These are phyloP conservation scores for Plecturocebus donacophilus DNA, from an alignment of 2,113 vertebrate species.

Conservation along the genomic window DNA sequence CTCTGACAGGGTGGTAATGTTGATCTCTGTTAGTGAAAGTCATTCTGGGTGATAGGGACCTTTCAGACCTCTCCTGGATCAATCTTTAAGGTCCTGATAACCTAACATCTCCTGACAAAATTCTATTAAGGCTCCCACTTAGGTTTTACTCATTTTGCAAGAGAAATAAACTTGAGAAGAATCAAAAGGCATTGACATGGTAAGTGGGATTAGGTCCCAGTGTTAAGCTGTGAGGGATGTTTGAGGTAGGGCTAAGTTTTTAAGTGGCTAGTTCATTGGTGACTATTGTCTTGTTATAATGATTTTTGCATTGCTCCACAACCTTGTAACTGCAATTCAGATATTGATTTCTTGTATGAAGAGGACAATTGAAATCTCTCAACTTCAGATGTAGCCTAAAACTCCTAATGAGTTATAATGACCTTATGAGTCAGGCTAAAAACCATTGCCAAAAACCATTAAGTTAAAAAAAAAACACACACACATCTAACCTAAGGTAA, in stretches of 20 bases:
- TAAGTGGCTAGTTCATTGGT: slow-evolving; percentile 36
- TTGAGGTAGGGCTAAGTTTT: slow-evolving; percentile 38
- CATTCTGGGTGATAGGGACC: neutral
- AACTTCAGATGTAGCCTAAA: slow-evolving; percentile 37
- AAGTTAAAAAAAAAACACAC: neutral
- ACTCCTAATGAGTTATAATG: slow-evolving; percentile 61
- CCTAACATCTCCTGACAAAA: neutral
- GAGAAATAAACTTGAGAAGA: slow-evolving; percentile 25
- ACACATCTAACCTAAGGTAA: neutral
- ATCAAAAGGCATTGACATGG: neutral
- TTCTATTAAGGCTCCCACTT: neutral
- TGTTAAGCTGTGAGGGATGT: neutral
- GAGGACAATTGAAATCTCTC: slow-evolving; percentile 55
- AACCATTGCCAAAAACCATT: slow-evolving; percentile 19
- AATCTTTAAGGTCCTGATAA: neutral
- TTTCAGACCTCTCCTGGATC: neutral
- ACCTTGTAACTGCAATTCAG: slow-evolving; percentile 42
- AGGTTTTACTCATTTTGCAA: neutral
- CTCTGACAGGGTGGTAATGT: neutral
- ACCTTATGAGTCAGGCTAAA: slow-evolving; percentile 2
- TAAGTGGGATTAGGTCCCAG: neutral
- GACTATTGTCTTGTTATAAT: slow-evolving; percentile 46
- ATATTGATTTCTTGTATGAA: slow-evolving; percentile 48
- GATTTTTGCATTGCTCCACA: slow-evolving; percentile 56
- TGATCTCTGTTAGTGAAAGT: neutral